Percentiles rank a stretch among this genome's conserved stretches.
Evolutionary conservation across 1,140 invertebrate species (phyloP).

Genomic region (Trichonephila inaurata): DNA sequence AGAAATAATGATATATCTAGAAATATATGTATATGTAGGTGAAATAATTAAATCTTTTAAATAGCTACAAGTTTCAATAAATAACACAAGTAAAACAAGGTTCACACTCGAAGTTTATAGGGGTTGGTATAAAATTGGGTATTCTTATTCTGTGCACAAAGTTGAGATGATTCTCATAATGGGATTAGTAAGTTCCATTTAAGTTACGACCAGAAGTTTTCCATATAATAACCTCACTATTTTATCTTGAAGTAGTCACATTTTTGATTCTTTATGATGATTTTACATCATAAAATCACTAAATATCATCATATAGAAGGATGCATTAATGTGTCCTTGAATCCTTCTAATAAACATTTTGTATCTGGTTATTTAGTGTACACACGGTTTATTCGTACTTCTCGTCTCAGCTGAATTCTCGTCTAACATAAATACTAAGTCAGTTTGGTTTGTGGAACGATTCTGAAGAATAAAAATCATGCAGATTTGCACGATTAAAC

Average conservation of each 20-base stretch:
- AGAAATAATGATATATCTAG: neutral
- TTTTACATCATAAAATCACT: neutral
- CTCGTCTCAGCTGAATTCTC: neutral
- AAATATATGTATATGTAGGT: neutral
- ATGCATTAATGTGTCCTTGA: neutral
- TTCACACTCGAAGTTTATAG: neutral
- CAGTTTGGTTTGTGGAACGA: neutral
- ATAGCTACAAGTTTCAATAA: neutral
- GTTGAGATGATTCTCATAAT: neutral
- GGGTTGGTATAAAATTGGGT: constrained; percentile 9
- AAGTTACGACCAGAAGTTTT: neutral
- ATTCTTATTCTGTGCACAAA: constrained; percentile 10
- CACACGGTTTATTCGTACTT: neutral
- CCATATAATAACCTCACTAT: neutral
- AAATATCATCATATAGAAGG: neutral
- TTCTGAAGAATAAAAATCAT: constrained; percentile 38
- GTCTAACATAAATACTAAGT: constrained; percentile 27
- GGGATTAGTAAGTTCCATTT: neutral
- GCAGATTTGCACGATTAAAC: constrained; percentile 25
- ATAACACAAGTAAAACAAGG: neutral
- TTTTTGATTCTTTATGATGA: neutral
- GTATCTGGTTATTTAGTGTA: neutral
- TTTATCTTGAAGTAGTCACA: neutral
- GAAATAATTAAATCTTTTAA: neutral
- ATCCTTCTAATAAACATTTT: neutral